phyloP scores from a whole-genome alignment of 2,113 vertebrate genomes.

The Rhinopomastus cyanomelas region DNA sequence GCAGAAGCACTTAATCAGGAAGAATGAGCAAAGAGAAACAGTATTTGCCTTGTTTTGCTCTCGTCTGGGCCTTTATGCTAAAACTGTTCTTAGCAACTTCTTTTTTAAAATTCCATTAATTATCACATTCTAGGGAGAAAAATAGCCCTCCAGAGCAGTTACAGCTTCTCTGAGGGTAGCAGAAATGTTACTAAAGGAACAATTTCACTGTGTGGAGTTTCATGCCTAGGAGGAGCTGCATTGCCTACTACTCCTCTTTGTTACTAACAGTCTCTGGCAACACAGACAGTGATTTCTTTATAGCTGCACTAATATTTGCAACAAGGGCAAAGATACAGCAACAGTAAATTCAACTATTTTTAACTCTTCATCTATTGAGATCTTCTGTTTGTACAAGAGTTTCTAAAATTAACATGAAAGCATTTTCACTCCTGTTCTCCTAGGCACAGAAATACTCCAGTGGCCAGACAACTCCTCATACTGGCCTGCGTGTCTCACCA shows the following conservation, averaged over 20 bases:
- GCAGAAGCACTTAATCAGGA: slow-evolving; percentile 55
- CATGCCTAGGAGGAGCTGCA: neutral
- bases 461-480: neutral
- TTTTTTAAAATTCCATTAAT: slow-evolving; percentile 34
- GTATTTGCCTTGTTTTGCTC: slow-evolving; percentile 34
- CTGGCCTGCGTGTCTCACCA: neutral
- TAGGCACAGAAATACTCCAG: neutral
- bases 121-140: slow-evolving; percentile 24
- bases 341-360: neutral
- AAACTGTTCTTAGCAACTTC: slow-evolving; percentile 16
- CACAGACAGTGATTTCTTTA: neutral
- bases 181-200: slow-evolving; percentile 7
- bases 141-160: neutral
- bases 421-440: neutral
- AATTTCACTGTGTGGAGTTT: neutral
- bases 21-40: slow-evolving; percentile 41
- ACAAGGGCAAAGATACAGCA: neutral
- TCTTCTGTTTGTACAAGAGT: neutral
- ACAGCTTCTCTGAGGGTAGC: neutral
- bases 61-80: neutral
- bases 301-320: neutral
- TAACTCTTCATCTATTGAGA: neutral
- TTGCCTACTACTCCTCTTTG: neutral
- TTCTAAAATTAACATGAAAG: neutral
- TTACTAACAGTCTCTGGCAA: neutral